phyloP scores from a whole-genome alignment of 2,797 vertebrate species.

The Mormyrus proboscirostris region DNA sequence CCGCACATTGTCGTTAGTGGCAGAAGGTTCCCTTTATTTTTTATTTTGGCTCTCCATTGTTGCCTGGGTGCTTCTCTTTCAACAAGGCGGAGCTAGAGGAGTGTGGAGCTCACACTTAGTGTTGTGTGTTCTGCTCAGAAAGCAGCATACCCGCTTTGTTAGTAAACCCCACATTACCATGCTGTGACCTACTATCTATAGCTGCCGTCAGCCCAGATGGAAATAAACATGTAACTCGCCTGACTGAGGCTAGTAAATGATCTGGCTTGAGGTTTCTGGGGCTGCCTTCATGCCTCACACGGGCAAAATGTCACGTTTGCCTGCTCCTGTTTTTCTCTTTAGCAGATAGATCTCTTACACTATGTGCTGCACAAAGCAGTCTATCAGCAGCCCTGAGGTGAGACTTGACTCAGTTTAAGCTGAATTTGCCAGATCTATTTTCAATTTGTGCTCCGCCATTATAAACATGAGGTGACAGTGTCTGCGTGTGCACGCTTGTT shows the following conservation, averaged over 20 bases:
- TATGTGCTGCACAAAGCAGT: not conserved
- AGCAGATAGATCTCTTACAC: not conserved
- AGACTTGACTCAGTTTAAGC: conserved; percentile 8
- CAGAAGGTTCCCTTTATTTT: not conserved
- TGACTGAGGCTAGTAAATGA: not conserved
- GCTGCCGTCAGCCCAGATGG: not conserved
- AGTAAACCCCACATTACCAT: not conserved
- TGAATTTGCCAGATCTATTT: not conserved
- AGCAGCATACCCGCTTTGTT: not conserved
- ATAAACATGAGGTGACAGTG: not conserved
- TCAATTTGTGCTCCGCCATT: not conserved
- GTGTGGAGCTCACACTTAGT: not conserved
- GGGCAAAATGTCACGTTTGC: not conserved
- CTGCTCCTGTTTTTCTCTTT: not conserved
- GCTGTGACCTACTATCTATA: not conserved
- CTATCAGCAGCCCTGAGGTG: not conserved
- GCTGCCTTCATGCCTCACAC: not conserved
- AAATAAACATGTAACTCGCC: not conserved
- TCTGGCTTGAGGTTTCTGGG: not conserved
- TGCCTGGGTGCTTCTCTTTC: not conserved
- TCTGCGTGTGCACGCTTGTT: not conserved
- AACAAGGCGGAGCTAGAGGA: not conserved
- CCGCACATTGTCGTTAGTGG: not conserved
- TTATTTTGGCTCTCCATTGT: not conserved
- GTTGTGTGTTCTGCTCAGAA: not conserved